phyloP scores from a whole-genome alignment of 2,113 vertebrate genomes.

The Seriola quinqueradiata region DNA sequence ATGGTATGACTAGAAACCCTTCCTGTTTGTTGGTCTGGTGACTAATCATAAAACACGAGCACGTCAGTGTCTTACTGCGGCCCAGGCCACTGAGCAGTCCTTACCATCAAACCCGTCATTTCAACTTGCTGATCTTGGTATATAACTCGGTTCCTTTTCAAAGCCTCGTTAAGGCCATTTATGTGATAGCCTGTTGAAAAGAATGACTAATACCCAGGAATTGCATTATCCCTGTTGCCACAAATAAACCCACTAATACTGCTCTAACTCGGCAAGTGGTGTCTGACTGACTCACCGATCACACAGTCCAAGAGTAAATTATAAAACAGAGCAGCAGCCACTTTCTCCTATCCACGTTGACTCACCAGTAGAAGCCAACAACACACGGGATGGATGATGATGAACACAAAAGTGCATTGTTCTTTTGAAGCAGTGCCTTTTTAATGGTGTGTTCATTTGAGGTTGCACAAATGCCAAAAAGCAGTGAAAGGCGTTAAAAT shows the following conservation, averaged over 20 bases:
- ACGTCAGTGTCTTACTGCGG: background rate
- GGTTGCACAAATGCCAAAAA: background rate
- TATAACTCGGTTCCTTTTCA: slow-evolving; percentile 7
- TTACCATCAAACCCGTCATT: slow-evolving; percentile 28
- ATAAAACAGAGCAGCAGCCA: background rate
- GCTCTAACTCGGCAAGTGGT: slow-evolving; percentile 4
- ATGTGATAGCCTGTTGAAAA: slow-evolving; percentile 24
- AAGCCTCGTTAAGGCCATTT: slow-evolving; percentile 37
- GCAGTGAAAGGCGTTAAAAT: background rate
- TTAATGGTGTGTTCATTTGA: background rate
- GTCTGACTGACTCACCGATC: slow-evolving; percentile 13
- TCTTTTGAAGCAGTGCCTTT: background rate
- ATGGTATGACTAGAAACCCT: slow-evolving; percentile 9
- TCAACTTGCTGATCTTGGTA: slow-evolving; percentile 14
- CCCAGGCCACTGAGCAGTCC: slow-evolving; percentile 1
- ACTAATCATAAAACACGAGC: slow-evolving; percentile 51
- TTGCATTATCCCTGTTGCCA: slow-evolving; percentile 12
- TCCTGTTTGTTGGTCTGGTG: slow-evolving; percentile 35
- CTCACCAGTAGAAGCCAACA: background rate
- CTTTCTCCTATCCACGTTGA: background rate
- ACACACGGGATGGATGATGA: background rate
- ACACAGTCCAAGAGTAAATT: slow-evolving; percentile 9
- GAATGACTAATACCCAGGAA: slow-evolving; percentile 22
- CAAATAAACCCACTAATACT: slow-evolving; percentile 34
- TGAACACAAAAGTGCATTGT: background rate